Conservation (phyloP, 2,888 invertebrate genomes). For the Urechis unicinctus region DNA sequence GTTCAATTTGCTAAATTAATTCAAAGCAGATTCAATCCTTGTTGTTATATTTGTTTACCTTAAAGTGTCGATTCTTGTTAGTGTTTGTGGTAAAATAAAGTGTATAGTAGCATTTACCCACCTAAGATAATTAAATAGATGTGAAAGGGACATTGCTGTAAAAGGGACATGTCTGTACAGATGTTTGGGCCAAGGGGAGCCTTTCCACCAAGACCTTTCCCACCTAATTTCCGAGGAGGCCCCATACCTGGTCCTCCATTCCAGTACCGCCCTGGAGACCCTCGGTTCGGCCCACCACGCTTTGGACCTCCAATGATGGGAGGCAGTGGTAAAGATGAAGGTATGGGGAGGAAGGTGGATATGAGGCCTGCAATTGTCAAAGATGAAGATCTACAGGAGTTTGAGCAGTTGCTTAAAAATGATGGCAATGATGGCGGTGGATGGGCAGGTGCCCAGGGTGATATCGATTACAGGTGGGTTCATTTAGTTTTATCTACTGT, state of each 20-base stretch:
- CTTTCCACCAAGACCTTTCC: neutral
- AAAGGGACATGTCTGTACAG: too few species aligned
- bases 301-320: neutral
- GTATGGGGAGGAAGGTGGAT: slow-evolving; percentile 28
- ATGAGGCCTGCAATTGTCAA: slow-evolving; percentile 68
- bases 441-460: slow-evolving; percentile 82
- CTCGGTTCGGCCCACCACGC: neutral
- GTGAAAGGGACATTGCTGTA: too few species aligned
- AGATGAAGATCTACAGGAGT: slow-evolving; percentile 83
- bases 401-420: slow-evolving; percentile 77
- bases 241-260: slow-evolving; percentile 41
- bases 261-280: slow-evolving; percentile 23
- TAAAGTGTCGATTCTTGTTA: too few species aligned
- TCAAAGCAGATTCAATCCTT: neutral
- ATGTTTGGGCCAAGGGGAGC: too few species aligned
- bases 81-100: too few species aligned
- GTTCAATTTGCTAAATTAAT: neutral
- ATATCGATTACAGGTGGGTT: slow-evolving; percentile 72
- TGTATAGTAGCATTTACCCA: too few species aligned
- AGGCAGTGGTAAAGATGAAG: neutral
- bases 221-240: neutral
- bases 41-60: neutral
- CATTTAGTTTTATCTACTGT: neutral
- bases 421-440: slow-evolving; percentile 65
- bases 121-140: too few species aligned